Evolutionary conservation across 2,888 invertebrate species (phyloP).

Genomic region (Calameuta filiformis): DNA sequence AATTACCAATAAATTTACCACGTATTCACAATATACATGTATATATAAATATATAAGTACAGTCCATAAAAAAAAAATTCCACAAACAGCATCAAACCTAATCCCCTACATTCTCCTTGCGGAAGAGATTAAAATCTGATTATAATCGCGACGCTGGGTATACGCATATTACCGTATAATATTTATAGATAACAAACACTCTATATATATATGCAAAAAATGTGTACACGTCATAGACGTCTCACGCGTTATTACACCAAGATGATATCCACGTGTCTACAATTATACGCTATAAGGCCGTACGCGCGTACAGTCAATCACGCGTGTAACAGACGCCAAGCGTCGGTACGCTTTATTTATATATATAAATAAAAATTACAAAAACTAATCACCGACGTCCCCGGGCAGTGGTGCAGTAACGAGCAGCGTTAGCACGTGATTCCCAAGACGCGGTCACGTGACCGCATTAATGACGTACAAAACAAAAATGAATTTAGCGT

Average conservation of each 20-base stretch:
- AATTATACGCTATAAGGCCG: neutral
- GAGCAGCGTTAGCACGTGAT: neutral
- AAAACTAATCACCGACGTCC: neutral
- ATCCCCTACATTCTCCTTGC: neutral
- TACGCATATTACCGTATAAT: neutral
- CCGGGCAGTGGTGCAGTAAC: neutral
- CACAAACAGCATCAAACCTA: neutral
- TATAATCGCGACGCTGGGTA: neutral
- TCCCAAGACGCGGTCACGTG: neutral
- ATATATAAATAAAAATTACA: neutral
- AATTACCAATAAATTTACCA: neutral
- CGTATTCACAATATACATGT: too few relatives aligned
- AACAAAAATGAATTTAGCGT: neutral
- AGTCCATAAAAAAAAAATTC: neutral
- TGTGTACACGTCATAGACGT: neutral
- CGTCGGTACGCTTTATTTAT: neutral
- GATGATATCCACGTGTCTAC: neutral
- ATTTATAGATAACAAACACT: neutral
- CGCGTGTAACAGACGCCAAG: neutral
- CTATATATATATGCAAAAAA: neutral
- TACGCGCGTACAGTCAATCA: neutral
- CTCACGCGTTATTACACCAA: neutral
- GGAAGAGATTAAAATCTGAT: neutral
- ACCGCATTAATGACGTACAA: neutral
- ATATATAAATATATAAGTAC: neutral